A percentile compares a stretch with the other conserved stretches of the same genome.
These are phyloP conservation scores for Galaxea fascicularis DNA, from an alignment of 92 coral and sea anemone genomes.

Conservation along the genomic window DNA sequence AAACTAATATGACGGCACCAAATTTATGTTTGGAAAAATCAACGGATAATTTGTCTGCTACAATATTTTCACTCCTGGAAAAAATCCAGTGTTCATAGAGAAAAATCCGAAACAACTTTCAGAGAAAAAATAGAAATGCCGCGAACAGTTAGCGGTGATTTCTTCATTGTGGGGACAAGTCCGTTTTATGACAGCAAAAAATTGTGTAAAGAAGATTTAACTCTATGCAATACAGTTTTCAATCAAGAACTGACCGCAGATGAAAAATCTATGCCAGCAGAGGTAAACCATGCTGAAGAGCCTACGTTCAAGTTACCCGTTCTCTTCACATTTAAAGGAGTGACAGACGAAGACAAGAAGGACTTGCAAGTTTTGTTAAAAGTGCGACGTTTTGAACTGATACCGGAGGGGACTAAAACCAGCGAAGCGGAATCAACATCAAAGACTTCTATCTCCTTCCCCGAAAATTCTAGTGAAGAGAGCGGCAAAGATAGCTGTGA, in stretches of 20 bases:
- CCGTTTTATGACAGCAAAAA: neutral
- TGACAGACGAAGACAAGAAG: neutral
- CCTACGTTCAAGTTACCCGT: conserved; percentile 2
- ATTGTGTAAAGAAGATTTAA: neutral
- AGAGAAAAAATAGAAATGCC: neutral
- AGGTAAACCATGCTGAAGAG: neutral
- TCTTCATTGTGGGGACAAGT: conserved; percentile 12
- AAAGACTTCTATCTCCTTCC: neutral
- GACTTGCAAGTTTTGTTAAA: conserved; percentile 14
- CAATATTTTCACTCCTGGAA: neutral
- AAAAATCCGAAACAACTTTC: neutral
- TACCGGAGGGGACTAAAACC: neutral
- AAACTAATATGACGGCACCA: neutral
- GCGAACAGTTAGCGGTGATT: neutral
- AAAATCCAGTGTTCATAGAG: neutral
- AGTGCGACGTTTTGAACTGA: conserved; percentile 5
- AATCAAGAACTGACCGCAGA: neutral
- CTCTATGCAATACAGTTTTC: neutral
- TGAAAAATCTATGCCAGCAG: neutral
- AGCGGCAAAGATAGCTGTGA: neutral
- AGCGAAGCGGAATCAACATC: neutral
- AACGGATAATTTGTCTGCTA: neutral
- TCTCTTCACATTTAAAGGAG: neutral
- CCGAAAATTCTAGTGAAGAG: neutral
- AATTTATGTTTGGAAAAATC: neutral